A percentile compares a stretch with the other conserved stretches of the same genome.
These are phyloP conservation scores for Lampropteryx suffumata DNA, from an alignment of 2,888 invertebrate genomes.

Conservation along the genomic window DNA sequence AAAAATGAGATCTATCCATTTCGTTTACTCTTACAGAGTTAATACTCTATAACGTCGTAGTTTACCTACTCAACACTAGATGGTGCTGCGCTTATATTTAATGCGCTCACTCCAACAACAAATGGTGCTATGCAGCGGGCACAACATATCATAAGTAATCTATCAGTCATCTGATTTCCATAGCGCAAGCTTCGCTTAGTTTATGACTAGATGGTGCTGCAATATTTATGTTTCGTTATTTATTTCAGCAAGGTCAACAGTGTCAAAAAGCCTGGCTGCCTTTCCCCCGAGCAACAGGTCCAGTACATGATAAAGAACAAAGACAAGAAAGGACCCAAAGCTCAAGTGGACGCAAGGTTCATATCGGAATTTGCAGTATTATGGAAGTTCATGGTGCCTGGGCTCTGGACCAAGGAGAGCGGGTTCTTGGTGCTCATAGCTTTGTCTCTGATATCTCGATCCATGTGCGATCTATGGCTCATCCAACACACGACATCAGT, in stretches of 20 bases:
- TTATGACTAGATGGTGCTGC: not conserved
- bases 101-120: no score
- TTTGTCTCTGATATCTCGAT: slow-evolving; percentile 90
- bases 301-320: slow-evolving; percentile 91
- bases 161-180: no score
- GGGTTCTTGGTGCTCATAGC: slow-evolving; percentile 90
- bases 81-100: no score
- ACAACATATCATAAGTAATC: no score
- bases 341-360: slow-evolving; percentile 90
- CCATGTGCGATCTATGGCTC: slow-evolving; percentile 98
- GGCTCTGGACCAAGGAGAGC: slow-evolving; percentile 89
- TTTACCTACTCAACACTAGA: no score
- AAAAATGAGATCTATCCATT: no score
- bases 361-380: slow-evolving; percentile 86
- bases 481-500: slow-evolving; percentile 96
- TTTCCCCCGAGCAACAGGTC: slow-evolving; percentile 86
- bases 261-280: slow-evolving; percentile 40
- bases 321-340: slow-evolving; percentile 83
- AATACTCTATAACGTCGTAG: no score
- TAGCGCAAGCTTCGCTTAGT: no score
- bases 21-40: no score
- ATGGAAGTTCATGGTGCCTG: slow-evolving; percentile 91
- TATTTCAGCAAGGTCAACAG: slow-evolving; percentile 46
- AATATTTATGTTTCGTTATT: not conserved
- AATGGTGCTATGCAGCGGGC: no score